Conservation (phyloP, 2,888 invertebrate genomes). For the Rhyacophila evoluta region DNA sequence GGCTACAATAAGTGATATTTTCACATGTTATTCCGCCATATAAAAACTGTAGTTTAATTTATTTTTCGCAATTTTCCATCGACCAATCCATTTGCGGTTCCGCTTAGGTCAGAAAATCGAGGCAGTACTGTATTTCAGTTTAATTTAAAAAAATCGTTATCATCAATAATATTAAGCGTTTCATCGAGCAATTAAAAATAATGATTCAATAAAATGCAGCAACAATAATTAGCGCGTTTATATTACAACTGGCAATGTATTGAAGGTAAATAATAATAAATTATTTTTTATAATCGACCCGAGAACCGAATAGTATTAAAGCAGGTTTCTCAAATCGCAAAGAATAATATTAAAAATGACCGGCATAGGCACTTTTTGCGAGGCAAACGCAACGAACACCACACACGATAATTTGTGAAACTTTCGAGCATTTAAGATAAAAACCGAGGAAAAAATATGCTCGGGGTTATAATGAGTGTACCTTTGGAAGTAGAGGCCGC, state of each 20-base stretch:
- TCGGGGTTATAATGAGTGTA: constrained; percentile 37
- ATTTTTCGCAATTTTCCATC: too few relatives aligned
- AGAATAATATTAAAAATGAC: neutral
- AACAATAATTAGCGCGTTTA: neutral
- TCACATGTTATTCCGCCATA: too few relatives aligned
- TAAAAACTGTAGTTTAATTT: too few relatives aligned
- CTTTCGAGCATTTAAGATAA: constrained; percentile 38
- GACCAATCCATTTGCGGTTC: too few relatives aligned
- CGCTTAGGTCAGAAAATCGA: too few relatives aligned
- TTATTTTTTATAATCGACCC: neutral
- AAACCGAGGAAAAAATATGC: constrained; percentile 40
- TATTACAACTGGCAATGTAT: neutral
- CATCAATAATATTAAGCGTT: too few relatives aligned
- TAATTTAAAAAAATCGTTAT: neutral
- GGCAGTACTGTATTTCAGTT: too few relatives aligned
- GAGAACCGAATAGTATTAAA: neutral
- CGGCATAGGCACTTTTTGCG: constrained; percentile 25
- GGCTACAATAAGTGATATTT: too few relatives aligned
- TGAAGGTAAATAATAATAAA: neutral
- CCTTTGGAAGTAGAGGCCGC: neutral
- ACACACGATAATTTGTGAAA: constrained; percentile 39
- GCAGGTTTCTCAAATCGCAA: neutral
- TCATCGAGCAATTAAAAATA: too few relatives aligned
- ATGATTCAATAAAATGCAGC: neutral
- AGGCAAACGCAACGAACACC: constrained; percentile 28